Evolutionary conservation across 1,140 invertebrate species (phyloP).

Genomic region (Drosophila eugracilis): DNA sequence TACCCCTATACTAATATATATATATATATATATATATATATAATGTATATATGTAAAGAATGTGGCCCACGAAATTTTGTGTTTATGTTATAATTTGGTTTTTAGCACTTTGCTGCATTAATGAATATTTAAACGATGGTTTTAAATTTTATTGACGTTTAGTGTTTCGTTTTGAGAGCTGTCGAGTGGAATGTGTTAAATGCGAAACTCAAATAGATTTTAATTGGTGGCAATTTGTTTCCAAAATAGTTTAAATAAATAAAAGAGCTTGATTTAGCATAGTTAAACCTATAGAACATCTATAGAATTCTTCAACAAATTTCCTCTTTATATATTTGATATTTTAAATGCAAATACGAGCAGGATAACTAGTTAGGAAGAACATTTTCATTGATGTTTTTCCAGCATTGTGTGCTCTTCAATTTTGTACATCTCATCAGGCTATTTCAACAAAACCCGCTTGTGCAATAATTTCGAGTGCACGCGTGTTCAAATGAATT

Average conservation of each 20-base stretch:
- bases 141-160: not conserved
- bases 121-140: slow-evolving; percentile 19
- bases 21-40: not conserved
- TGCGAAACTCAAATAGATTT: slow-evolving; percentile 1
- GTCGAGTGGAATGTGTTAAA: not conserved
- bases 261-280: not conserved
- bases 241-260: slow-evolving; percentile 2
- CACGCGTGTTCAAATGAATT: slow-evolving; percentile 54
- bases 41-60: not conserved
- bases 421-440: slow-evolving; percentile 39
- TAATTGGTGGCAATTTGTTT: slow-evolving; percentile 16
- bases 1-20: slow-evolving; percentile 21
- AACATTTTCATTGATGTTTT: slow-evolving; percentile 3
- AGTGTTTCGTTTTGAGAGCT: slow-evolving; percentile 1
- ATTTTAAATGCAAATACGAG: not conserved
- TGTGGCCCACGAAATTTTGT: not conserved
- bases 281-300: not conserved
- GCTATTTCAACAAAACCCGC: slow-evolving; percentile 38
- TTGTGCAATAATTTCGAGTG: slow-evolving; percentile 52
- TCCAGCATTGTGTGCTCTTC: slow-evolving; percentile 10
- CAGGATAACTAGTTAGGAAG: too few relatives aligned
- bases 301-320: not conserved
- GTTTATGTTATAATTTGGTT: slow-evolving; percentile 13
- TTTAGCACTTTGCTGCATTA: slow-evolving; percentile 24
- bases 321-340: not conserved